Evolutionary conservation across 2,113 vertebrate species (phyloP), one percentile per base, ranked within the genome.

Genomic region (Mus musculus): DNA sequence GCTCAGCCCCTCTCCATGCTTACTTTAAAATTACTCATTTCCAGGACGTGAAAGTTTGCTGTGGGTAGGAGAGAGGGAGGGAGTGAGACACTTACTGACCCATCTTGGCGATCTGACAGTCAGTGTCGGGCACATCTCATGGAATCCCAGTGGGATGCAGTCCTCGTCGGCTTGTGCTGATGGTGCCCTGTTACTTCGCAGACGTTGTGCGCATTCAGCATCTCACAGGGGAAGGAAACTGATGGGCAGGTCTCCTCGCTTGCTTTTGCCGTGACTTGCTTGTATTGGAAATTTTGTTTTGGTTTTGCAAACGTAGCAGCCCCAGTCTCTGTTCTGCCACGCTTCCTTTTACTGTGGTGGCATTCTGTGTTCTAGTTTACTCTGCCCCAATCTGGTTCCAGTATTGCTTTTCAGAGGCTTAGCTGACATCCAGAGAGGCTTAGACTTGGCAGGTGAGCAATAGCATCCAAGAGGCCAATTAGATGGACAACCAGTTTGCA

Each of bases 241-340:
- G 24, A 39, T 69, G 46, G 52, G 73, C 30, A 52, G 22, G 33
- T 94, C 84, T 84, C 8, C 52, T 33, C 10, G 42, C 54, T 22
- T 2, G n/a, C 26, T 92, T 95, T 95, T 26, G 36, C 42, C 17
- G n/a, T 88, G 63, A 86, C 49, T 72, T 42, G 36, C 85, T 95
- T 93, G 54, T 88, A 88, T 75, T 92, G 73, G 88, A 81, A 94
- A 73, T 81, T 88, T 87, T 46, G 69, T 94, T 90, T 88, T 76
- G 65, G 75, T 61, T 96, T 93, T 63, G 90, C 36, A 96, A 42
- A 17, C 80, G 9, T 73, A 75, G 94, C 42, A n/a, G 24, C 65
- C 77, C 56, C 39, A n/a, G 46, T 94, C 36, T 94, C 39, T 89
- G 54, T 86, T 30, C 11, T 75, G 56, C 49, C 69, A 22, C 3